phyloP scores from a whole-genome alignment of 1,140 invertebrate species.

The Diabrotica virgifera region DNA sequence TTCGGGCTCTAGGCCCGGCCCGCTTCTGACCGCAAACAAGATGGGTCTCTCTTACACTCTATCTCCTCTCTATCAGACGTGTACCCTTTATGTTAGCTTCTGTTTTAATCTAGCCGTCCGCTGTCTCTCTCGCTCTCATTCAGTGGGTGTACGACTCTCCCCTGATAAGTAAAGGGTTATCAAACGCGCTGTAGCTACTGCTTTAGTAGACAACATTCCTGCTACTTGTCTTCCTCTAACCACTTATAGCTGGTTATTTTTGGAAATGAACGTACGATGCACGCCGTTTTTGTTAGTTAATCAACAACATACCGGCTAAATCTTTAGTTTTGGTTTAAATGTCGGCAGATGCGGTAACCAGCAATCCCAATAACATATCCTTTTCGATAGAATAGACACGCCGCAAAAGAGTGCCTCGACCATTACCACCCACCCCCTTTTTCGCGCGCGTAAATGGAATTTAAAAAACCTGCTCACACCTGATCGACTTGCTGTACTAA shows the following conservation, averaged over 20 bases:
- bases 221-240: constrained; percentile 31
- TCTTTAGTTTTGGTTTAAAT: constrained; percentile 32
- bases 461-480: constrained; percentile 19
- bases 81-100: constrained; percentile 48
- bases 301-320: constrained; percentile 40
- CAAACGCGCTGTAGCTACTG: constrained; percentile 43
- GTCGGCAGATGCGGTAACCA: constrained; percentile 14
- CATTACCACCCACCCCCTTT: neutral
- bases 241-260: constrained; percentile 24
- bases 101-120: constrained; percentile 46
- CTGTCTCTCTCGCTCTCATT: constrained; percentile 33
- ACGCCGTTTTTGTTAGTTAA: constrained; percentile 39
- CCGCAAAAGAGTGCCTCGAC: neutral
- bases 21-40: constrained; percentile 45
- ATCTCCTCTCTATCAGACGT: constrained; percentile 37
- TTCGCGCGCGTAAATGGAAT: constrained; percentile 4
- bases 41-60: constrained; percentile 34
- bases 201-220: constrained; percentile 38
- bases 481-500: constrained; percentile 23
- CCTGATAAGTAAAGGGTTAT: constrained; percentile 50
- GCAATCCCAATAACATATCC: constrained; percentile 16
- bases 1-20: constrained; percentile 45
- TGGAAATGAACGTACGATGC: constrained; percentile 29
- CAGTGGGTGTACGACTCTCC: constrained; percentile 26
- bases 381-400: neutral